These are phyloP conservation scores for Metaphire vulgaris DNA, from an alignment of 1,140 invertebrate species.

Conservation along the genomic window DNA sequence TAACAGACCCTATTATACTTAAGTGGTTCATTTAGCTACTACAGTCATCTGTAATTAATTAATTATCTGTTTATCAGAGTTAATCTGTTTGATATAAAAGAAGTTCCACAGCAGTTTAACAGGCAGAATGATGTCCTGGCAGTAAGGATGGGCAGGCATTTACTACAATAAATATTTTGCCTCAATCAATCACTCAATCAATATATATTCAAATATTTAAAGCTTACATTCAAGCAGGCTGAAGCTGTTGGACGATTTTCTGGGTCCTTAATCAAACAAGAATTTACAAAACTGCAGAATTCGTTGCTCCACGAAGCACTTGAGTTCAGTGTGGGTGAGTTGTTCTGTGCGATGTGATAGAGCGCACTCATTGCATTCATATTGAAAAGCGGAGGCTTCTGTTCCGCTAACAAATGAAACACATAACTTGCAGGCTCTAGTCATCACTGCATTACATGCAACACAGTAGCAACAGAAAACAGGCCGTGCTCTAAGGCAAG, in stretches of 20 bases:
- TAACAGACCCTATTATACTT: neutral
- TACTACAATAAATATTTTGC: no score
- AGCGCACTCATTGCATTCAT: conserved; percentile 99
- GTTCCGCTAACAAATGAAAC: conserved; percentile 73
- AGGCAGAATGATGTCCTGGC: neutral
- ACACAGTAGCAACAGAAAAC: neutral
- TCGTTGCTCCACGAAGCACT: conserved; percentile 41
- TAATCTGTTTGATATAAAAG: no score
- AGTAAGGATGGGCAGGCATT: no score
- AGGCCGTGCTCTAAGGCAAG: neutral
- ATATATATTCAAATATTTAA: neutral
- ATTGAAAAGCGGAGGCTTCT: conserved; percentile 98
- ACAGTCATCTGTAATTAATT: no score
- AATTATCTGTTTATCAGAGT: no score
- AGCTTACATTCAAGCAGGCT: conserved; percentile 21
- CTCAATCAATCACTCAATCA: conserved; percentile 2
- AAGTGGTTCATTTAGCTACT: neutral
- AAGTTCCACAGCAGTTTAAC: neutral
- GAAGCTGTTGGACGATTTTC: conserved; percentile 58
- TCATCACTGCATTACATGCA: neutral
- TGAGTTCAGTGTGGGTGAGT: conserved; percentile 71
- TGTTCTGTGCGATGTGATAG: conserved; percentile 99
- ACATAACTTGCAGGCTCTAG: no score
- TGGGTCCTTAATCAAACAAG: conserved; percentile 87
- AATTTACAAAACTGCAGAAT: conserved; percentile 87